phyloP scores from a whole-genome alignment of 1,140 invertebrate genomes.

The Saccostrea cuccullata region DNA sequence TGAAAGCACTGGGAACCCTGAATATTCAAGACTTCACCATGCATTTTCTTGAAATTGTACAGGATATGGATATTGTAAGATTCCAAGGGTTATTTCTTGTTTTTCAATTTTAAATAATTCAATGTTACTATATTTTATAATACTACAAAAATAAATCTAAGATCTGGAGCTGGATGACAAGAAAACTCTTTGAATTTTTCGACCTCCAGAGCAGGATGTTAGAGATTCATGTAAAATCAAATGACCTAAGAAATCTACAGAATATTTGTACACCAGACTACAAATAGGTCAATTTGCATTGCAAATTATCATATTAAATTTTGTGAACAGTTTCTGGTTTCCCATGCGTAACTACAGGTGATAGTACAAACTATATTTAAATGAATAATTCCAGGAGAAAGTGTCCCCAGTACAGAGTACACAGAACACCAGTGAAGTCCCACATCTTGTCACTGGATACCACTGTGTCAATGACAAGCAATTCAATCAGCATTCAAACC shows the following conservation, averaged over 20 bases:
- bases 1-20: no score
- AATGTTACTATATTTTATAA: no score
- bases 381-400: neutral
- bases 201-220: neutral
- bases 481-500: no score
- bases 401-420: neutral
- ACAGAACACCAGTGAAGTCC: no score
- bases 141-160: neutral
- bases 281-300: constrained; percentile 2
- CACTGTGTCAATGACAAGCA: no score
- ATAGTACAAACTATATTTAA: neutral
- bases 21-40: no score
- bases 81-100: no score
- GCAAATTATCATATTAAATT: constrained; percentile 36
- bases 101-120: no score
- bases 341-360: constrained; percentile 12
- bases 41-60: no score
- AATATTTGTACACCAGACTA: constrained; percentile 11
- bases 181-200: neutral
- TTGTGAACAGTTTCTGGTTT: neutral
- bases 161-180: neutral
- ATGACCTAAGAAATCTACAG: constrained; percentile 18
- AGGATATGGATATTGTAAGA: no score
- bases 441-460: no score
- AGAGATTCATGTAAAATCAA: neutral